Percentiles rank a stretch among this genome's conserved stretches.
phyloP scores from a whole-genome alignment of 1,140 invertebrate genomes.

The Forficula auricularia region DNA sequence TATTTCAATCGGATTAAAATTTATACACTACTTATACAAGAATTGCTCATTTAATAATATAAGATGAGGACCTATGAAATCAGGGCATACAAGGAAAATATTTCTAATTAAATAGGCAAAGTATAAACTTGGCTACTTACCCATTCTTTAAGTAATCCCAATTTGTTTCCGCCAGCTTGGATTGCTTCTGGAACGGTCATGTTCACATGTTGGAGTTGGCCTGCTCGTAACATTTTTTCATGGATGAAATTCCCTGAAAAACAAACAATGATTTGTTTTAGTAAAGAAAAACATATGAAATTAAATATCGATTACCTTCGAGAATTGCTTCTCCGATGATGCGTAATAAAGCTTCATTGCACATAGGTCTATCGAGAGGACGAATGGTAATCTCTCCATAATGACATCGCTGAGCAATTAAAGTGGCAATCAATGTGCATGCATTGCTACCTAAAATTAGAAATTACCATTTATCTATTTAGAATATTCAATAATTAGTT shows the following conservation, averaged over 20 bases:
- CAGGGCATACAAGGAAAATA: no score
- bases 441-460: conserved; percentile 2
- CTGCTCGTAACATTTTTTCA: neutral
- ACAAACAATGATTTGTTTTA: neutral
- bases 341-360: no score
- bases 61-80: no score
- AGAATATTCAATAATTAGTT: neutral
- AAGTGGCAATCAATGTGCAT: conserved; percentile 1
- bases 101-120: no score
- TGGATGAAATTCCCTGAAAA: conserved; percentile 6
- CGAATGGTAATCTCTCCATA: neutral
- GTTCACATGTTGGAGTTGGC: conserved; percentile 7
- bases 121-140: neutral
- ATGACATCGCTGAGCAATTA: neutral
- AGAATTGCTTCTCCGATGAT: no score
- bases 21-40: no score
- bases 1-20: no score
- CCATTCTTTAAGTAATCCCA: conserved; percentile 7
- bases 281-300: neutral
- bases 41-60: no score
- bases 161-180: conserved; percentile 5
- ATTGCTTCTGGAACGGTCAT: conserved; percentile 10
- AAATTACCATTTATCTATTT: neutral
- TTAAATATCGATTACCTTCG: no score
- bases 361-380: neutral